These are phyloP conservation scores for Xenopus borealis DNA, from an alignment of 2,113 vertebrate species.

Conservation along the genomic window DNA sequence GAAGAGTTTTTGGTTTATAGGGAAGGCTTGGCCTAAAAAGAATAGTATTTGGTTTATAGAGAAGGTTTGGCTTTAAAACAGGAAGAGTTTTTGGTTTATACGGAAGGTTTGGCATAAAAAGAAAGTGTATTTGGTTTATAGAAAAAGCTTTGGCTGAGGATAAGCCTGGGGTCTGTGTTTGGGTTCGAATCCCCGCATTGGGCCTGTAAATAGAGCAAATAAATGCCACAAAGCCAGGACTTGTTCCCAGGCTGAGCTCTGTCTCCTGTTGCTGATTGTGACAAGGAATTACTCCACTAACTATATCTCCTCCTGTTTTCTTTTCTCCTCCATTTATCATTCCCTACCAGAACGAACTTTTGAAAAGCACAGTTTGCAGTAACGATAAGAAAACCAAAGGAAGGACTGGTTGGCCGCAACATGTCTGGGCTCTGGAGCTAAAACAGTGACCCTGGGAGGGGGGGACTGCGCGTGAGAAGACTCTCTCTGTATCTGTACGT, in stretches of 20 bases:
- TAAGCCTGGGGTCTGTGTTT: not conserved
- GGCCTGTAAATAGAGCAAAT: no score
- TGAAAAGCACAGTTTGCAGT: constrained; percentile 85
- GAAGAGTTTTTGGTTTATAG: no score
- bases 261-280: not conserved
- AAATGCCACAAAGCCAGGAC: not conserved
- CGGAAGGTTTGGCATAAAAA: no score
- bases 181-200: not conserved
- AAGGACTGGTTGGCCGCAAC: constrained; percentile 96
- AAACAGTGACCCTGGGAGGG: constrained; percentile 78
- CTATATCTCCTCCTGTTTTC: not conserved
- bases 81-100: no score
- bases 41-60: no score
- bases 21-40: no score
- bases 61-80: no score
- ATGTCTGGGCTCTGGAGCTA: constrained; percentile 97
- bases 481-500: constrained; percentile 48
- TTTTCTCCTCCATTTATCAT: constrained; percentile 35
- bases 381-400: constrained; percentile 98
- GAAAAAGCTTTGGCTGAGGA: no score
- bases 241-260: not conserved
- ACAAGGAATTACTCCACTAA: not conserved
- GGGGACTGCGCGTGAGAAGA: constrained; percentile 54
- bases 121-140: no score
- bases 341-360: constrained; percentile 81